Conservation (phyloP, 2,888 invertebrate species). For the Papilio gigon region DNA sequence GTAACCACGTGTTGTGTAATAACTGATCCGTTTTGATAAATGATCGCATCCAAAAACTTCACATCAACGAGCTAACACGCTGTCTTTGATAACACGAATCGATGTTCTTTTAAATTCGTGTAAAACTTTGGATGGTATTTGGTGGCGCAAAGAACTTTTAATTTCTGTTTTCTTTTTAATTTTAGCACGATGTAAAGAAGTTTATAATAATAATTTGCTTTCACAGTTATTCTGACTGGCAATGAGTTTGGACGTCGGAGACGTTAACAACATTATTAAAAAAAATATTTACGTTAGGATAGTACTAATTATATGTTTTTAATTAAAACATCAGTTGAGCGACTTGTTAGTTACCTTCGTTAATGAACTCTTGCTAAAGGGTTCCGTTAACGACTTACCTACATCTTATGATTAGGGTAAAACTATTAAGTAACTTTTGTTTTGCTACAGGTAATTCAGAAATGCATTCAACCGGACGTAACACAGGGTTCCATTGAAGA, state of each 20-base stretch:
- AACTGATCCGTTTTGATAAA: neutral
- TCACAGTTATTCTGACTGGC: too few species aligned
- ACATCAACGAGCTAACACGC: neutral
- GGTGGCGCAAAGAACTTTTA: neutral
- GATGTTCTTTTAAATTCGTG: neutral
- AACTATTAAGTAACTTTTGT: slow-evolving; percentile 21
- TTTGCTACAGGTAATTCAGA: slow-evolving; percentile 60
- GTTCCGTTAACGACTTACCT: slow-evolving; percentile 4
- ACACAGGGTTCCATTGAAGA: slow-evolving; percentile 72
- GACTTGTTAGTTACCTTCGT: neutral
- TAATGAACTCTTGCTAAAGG: neutral
- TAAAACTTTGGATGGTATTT: neutral
- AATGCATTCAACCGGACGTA: slow-evolving; percentile 81
- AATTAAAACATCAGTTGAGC: neutral
- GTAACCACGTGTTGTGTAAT: neutral
- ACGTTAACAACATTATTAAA: too few species aligned
- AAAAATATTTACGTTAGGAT: too few species aligned
- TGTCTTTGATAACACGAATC: neutral
- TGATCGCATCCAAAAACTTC: neutral
- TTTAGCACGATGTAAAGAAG: too few species aligned
- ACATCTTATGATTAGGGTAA: slow-evolving; percentile 2
- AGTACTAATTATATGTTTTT: neutral
- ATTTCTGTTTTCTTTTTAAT: neutral
- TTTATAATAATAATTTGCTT: too few species aligned
- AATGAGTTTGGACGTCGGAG: too few species aligned